phyloP scores from a whole-genome alignment of 2,113 vertebrate species.

The Xiphophorus hellerii region DNA sequence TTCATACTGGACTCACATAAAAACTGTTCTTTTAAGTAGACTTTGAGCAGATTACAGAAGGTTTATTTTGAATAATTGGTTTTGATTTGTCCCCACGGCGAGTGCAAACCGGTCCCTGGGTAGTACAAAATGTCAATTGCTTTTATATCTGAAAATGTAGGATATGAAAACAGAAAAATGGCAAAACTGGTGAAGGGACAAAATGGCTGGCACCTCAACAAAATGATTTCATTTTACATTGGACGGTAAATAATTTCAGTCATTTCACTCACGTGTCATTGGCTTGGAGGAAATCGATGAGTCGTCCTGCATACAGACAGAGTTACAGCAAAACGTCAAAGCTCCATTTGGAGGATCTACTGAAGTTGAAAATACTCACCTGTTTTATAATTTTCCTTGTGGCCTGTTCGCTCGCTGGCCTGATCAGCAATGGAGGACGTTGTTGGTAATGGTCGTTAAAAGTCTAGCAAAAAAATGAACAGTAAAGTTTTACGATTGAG shows the following conservation, averaged over 20 bases:
- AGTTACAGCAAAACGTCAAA: fast-evolving
- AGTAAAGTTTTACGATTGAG: background rate
- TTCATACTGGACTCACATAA: background rate
- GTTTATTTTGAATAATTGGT: too few relatives aligned
- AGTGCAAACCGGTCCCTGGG: too few relatives aligned
- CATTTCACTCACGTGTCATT: constrained; percentile 21
- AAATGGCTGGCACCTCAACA: background rate
- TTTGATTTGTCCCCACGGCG: too few relatives aligned
- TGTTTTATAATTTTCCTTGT: background rate
- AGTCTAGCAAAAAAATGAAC: background rate
- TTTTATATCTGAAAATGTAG: background rate
- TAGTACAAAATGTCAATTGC: background rate
- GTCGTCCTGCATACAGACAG: constrained; percentile 10
- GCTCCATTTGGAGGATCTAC: background rate
- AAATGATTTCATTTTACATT: too few relatives aligned
- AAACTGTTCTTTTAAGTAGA: background rate
- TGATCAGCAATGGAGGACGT: fast-evolving
- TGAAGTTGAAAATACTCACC: constrained; percentile 8
- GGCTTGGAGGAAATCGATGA: background rate
- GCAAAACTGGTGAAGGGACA: background rate
- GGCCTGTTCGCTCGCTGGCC: background rate
- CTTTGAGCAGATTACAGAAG: too few relatives aligned
- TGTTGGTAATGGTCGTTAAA: fast-evolving
- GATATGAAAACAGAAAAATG: background rate
- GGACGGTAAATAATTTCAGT: background rate